Percentiles rank a stretch among this genome's conserved stretches.
These are phyloP conservation scores for Phymorhynchus buccinoides DNA, from an alignment of 1,140 invertebrate species.

Conservation along the genomic window DNA sequence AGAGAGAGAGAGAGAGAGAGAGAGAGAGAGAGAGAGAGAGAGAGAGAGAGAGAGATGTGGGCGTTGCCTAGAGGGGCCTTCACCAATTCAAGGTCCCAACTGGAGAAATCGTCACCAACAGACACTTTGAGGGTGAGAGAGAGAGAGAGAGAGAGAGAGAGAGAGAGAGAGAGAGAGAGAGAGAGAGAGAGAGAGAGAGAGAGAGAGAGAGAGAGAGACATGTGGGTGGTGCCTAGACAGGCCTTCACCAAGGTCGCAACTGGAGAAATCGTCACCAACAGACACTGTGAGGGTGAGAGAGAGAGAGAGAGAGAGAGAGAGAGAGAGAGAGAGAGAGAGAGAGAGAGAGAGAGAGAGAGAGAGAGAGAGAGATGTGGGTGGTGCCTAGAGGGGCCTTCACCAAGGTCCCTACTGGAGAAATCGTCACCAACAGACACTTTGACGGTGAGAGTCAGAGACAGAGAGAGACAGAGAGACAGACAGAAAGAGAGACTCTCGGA, in stretches of 20 bases:
- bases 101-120: conserved; percentile 68
- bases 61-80: conserved; percentile 72
- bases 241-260: conserved; percentile 70
- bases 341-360: conserved; percentile 73
- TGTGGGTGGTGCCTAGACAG: conserved; percentile 70
- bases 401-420: conserved; percentile 68
- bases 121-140: conserved; percentile 74
- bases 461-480: no score
- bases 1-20: no score
- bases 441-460: no score
- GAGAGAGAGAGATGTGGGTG: conserved; percentile 72
- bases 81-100: conserved; percentile 69
- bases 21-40: no score
- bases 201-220: conserved; percentile 73
- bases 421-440: conserved; percentile 71
- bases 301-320: no score
- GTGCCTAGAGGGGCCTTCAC: conserved; percentile 72
- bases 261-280: conserved; percentile 68
- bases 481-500: no score
- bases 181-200: no score
- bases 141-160: no score
- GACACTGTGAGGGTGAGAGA: conserved; percentile 74
- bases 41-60: conserved; percentile 72
- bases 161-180: no score
- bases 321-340: no score